Conservation (phyloP, 2,113 vertebrate genomes). For the Notechis scutatus region DNA sequence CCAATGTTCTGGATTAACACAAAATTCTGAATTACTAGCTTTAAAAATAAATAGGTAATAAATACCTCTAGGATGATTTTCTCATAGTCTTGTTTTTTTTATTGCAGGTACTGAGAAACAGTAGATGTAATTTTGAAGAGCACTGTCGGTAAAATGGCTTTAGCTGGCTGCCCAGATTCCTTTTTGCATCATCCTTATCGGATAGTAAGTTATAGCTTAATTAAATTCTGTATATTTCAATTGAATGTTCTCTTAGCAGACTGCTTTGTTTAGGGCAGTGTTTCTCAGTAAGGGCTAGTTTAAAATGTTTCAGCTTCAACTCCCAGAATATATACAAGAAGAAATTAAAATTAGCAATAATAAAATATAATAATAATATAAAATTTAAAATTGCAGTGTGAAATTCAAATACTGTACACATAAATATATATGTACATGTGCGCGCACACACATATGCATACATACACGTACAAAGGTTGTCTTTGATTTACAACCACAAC, state of each 20-base stretch:
- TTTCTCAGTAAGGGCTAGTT: not conserved
- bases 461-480: not conserved
- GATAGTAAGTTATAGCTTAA: slow-evolving; percentile 63
- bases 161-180: slow-evolving; percentile 87
- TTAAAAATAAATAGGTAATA: not conserved
- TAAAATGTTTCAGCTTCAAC: not conserved
- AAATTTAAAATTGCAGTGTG: not conserved
- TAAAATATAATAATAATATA: not conserved
- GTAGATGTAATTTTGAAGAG: slow-evolving; percentile 67
- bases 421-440: not conserved
- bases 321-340: not conserved
- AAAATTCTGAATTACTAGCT: not conserved
- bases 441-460: too few species aligned
- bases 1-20: not conserved
- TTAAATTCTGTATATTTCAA: not conserved
- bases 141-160: slow-evolving; percentile 76
- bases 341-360: not conserved
- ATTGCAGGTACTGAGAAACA: slow-evolving; percentile 57
- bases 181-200: slow-evolving; percentile 82
- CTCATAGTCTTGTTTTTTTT: slow-evolving; percentile 58
- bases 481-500: not conserved
- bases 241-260: not conserved
- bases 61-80: slow-evolving; percentile 56
- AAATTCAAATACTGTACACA: not conserved
- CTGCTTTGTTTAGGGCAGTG: not conserved